Evolutionary conservation across 2,888 invertebrate genomes (phyloP).

Genomic region (Trisateles emortualis): DNA sequence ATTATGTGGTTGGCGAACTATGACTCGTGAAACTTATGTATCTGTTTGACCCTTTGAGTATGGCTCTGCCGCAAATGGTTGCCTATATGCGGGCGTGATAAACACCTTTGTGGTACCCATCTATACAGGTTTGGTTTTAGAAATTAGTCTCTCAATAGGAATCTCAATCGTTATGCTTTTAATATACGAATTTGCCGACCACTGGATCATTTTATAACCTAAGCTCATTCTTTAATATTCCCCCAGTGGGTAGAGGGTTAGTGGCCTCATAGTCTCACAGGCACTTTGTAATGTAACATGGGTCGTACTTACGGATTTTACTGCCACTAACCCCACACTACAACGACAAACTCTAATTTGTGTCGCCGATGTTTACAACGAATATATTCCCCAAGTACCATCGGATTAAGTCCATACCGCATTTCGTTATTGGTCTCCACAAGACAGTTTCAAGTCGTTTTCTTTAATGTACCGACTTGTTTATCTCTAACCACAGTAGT

Average conservation of each 20-base stretch:
- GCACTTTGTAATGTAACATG: slow-evolving; percentile 58
- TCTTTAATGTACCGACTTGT: slow-evolving; percentile 44
- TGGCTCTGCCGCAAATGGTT: too few relatives aligned
- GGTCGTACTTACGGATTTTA: slow-evolving; percentile 53
- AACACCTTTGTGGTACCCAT: too few relatives aligned
- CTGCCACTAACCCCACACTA: slow-evolving; percentile 43
- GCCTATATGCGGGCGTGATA: too few relatives aligned
- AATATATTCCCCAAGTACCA: slow-evolving; percentile 31
- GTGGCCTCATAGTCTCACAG: slow-evolving; percentile 39
- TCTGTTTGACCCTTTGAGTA: too few relatives aligned
- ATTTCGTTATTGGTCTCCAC: slow-evolving; percentile 24
- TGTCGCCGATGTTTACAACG: slow-evolving; percentile 51
- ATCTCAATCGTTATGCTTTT: too few relatives aligned
- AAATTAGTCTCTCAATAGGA: too few relatives aligned
- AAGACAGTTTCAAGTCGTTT: slow-evolving; percentile 35
- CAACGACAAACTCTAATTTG: slow-evolving; percentile 51
- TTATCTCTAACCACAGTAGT: slow-evolving; percentile 25
- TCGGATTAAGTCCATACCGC: slow-evolving; percentile 30
- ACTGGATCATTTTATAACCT: slow-evolving; percentile 10
- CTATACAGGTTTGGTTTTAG: too few relatives aligned
- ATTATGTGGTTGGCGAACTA: too few relatives aligned
- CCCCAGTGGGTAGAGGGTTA: slow-evolving; percentile 40
- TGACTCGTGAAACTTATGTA: too few relatives aligned
- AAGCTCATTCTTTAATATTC: slow-evolving; percentile 30
- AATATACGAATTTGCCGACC: too few relatives aligned